Conservation (phyloP, 2,888 invertebrate genomes). For the Tenthredo notha region DNA sequence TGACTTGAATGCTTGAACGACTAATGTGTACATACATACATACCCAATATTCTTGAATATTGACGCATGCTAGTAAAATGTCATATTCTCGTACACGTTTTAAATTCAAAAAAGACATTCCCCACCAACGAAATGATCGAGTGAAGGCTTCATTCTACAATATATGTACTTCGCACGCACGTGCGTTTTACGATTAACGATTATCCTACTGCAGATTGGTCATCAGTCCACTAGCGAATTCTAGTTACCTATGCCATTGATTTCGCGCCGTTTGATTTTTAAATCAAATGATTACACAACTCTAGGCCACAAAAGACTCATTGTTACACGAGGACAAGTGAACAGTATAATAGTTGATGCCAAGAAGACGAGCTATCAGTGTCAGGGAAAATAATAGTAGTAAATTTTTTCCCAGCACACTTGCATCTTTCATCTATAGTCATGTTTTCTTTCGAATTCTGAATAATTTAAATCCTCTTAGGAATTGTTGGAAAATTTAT, state of each 20-base stretch:
- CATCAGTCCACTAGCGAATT: conserved; percentile 13
- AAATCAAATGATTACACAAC: conserved; percentile 21
- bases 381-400: not conserved
- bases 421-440: not conserved
- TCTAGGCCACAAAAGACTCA: not conserved
- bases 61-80: not conserved
- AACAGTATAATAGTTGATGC: not conserved
- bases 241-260: conserved; percentile 29
- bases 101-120: not conserved
- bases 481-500: not conserved
- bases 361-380: not conserved
- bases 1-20: not conserved
- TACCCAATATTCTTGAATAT: not conserved
- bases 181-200: not conserved
- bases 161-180: not conserved
- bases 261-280: conserved; percentile 35
- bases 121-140: not conserved
- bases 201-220: not conserved
- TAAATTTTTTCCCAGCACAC: not conserved
- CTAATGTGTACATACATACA: not conserved
- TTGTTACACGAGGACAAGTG: conserved; percentile 36
- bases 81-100: not conserved
- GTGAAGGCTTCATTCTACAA: not conserved
- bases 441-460: not conserved
- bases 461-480: not conserved